phyloP scores from a whole-genome alignment of 2,888 invertebrate species.

The Auanema sp. region DNA sequence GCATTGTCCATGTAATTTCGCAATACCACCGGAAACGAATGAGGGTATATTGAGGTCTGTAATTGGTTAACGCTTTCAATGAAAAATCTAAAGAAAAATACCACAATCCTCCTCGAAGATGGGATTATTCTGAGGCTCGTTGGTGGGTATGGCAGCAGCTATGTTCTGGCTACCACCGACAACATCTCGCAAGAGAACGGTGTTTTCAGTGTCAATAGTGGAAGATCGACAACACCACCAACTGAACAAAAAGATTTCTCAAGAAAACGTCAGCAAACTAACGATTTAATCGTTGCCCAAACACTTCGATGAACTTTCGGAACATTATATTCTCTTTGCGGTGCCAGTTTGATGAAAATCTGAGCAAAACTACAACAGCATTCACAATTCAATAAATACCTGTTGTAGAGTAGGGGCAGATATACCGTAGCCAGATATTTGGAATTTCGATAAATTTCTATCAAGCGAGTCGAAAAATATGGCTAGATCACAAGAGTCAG shows the following conservation, averaged over 20 bases:
- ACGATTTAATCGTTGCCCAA: background rate
- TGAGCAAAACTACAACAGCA: background rate
- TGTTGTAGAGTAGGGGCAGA: conserved; percentile 57
- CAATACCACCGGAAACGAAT: conserved; percentile 18
- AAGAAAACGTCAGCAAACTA: background rate
- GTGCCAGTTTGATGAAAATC: conserved; percentile 24
- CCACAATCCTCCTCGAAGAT: no score
- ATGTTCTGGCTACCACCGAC: no score
- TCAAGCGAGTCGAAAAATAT: conserved; percentile 49
- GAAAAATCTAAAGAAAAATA: no score
- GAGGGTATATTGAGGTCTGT: conserved; percentile 40
- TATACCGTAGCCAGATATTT: conserved; percentile 51
- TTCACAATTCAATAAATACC: conserved; percentile 22
- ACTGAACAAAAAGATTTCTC: background rate
- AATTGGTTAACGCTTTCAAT: conserved; percentile 1
- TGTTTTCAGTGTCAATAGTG: no score
- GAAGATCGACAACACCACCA: no score
- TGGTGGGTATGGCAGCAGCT: no score
- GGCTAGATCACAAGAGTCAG: conserved; percentile 38
- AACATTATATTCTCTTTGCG: conserved; percentile 44
- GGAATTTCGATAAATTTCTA: conserved; percentile 23
- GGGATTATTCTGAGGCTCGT: no score
- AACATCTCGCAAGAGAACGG: no score
- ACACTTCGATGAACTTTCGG: conserved; percentile 21
- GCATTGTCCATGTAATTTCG: conserved; percentile 36